Evolutionary conservation across 2,113 vertebrate species (phyloP), one percentile per base, ranked within the genome.

Genomic region (Mesitornis unicolor): DNA sequence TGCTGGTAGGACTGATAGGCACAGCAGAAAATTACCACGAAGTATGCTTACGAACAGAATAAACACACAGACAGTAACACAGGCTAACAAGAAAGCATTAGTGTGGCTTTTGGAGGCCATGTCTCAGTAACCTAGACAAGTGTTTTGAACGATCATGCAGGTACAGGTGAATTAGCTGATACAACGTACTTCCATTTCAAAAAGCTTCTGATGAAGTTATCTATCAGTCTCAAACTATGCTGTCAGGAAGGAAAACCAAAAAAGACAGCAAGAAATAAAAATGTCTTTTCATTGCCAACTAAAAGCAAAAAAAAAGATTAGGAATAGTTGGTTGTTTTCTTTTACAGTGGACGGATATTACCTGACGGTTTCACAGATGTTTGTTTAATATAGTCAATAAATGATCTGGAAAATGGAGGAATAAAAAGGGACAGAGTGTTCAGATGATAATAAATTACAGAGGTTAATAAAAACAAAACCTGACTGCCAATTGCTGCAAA

Each of bases 391-490:
- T 10, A 74, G 16, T 77, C 28, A 84, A n/a, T 22, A 80, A 90
- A 77, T 35, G 3, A 77, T 61, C 31, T 48, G 31, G 50, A 89
- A 94, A 95, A 89, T 35, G 16, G 8, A 85, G 3, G 33, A 76
- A 79, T 60, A 71, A 79, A 78, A 82, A 69, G 7, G 14, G n/a
- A 68, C 40, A 76, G 33, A 74, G 13, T 63, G 75, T 71, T 90
- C 51, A 35, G 43, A 90, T 48, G 0, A 51, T 61, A 83, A 31
- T 85, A 35, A 78, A 51, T 69, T 89, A 70, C 10, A 63, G n/a
- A 87, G 5, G 13, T 60, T 90, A 92, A 88, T 48, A 93, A 88
- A 75, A 84, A 6, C 35, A 53, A 82, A 95, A 92, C 6, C 7
- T 38, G 61, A 63, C 45, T 57, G 28, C 8, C 50, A 59, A 28